Evolutionary conservation across 2,888 invertebrate genomes (phyloP).

Genomic region (Chrysolina oricalcia): DNA sequence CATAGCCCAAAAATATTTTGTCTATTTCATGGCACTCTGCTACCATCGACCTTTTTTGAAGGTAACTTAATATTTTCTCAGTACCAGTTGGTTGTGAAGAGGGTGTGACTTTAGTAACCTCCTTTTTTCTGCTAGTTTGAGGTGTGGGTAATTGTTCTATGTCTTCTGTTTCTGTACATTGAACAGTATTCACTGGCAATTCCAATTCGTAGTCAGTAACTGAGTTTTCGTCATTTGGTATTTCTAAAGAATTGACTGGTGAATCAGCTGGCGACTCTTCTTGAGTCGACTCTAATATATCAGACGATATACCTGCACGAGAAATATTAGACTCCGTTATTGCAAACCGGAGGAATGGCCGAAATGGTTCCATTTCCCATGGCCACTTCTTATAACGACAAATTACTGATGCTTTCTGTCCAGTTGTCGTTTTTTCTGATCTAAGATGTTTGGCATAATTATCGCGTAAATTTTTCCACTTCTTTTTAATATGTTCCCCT

Average conservation of each 20-base stretch:
- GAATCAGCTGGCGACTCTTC: conserved; percentile 9
- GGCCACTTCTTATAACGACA: conserved; percentile 6
- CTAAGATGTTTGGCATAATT: conserved; percentile 6
- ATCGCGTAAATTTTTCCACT: conserved; percentile 9
- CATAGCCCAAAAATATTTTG: background rate
- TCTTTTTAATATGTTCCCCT: conserved; percentile 12
- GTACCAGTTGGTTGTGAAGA: conserved; percentile 12
- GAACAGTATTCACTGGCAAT: conserved; percentile 9
- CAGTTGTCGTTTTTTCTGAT: conserved; percentile 6
- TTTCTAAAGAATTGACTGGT: conserved; percentile 12
- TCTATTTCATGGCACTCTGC: too few species aligned
- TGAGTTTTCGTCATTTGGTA: conserved; percentile 6
- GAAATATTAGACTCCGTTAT: conserved; percentile 1
- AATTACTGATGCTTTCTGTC: conserved; percentile 7
- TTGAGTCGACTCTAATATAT: conserved; percentile 4
- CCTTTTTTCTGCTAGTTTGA: conserved; percentile 3
- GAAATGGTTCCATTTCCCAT: background rate
- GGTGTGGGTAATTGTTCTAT: conserved; percentile 12
- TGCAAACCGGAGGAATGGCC: conserved; percentile 12
- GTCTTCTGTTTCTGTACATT: conserved; percentile 6
- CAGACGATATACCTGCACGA: conserved; percentile 9
- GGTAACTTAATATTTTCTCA: conserved; percentile 12
- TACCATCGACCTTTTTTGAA: conserved; percentile 1
- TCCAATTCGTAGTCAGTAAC: conserved; percentile 4
- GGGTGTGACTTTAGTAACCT: conserved; percentile 12